Evolutionary conservation across 1,140 invertebrate species (phyloP).

Genomic region (Scaptomyza hsui): DNA sequence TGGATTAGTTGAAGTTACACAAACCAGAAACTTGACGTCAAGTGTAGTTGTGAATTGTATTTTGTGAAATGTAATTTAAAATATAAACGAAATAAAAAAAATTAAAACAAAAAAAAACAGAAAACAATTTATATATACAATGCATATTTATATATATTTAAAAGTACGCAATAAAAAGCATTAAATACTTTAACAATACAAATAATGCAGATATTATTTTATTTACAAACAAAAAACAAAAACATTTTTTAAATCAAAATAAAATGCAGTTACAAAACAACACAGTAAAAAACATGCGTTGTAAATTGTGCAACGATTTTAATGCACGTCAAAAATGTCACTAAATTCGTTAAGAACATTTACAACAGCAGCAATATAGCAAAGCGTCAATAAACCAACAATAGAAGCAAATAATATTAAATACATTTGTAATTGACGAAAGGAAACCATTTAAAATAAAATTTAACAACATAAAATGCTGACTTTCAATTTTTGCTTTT

Average conservation of each 20-base stretch:
- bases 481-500: constrained; percentile 12
- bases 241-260: constrained; percentile 63
- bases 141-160: constrained; percentile 71
- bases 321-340: constrained; percentile 57
- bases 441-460: constrained; percentile 79
- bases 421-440: constrained; percentile 80
- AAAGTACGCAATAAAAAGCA: constrained; percentile 46
- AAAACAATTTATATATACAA: constrained; percentile 75
- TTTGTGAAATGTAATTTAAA: constrained; percentile 83
- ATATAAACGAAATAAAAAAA: constrained; percentile 53
- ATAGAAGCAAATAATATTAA: constrained; percentile 71
- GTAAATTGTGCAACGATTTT: constrained; percentile 56
- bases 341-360: constrained; percentile 57
- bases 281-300: constrained; percentile 31
- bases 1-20: constrained; percentile 61
- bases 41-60: constrained; percentile 84
- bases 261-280: constrained; percentile 27
- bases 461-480: constrained; percentile 68
- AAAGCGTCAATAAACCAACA: constrained; percentile 46
- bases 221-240: constrained; percentile 67
- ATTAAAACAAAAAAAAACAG: constrained; percentile 51
- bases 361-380: constrained; percentile 29
- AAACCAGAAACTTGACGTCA: constrained; percentile 72
- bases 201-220: constrained; percentile 72
- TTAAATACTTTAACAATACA: constrained; percentile 65